A percentile compares a stretch with the other conserved stretches of the same genome.
Evolutionary conservation across 2,797 vertebrate genomes (phyloP).

Genomic region (Urophycis tenuis): DNA sequence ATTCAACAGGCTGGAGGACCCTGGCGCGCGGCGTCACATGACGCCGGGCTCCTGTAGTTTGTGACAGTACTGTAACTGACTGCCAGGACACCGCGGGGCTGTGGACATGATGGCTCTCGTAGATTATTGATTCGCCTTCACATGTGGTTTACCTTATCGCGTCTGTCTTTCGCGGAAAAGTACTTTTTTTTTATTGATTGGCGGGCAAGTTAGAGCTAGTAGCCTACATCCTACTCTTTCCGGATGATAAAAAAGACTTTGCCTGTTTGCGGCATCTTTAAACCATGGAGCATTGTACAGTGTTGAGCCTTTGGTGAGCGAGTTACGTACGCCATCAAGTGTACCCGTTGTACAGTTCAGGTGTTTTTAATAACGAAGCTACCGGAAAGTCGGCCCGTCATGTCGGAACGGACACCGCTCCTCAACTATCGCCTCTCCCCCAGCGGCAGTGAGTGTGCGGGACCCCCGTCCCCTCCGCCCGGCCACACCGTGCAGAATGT

Average conservation of each 20-base stretch:
- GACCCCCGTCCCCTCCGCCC: constrained; percentile 28
- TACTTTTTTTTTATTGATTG: neutral
- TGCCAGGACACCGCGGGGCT: neutral
- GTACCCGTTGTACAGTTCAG: neutral
- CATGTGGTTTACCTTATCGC: neutral
- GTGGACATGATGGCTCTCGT: neutral
- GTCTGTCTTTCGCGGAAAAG: neutral
- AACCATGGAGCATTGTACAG: neutral
- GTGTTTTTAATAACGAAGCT: constrained; percentile 4
- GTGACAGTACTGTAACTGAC: neutral
- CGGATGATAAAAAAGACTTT: neutral
- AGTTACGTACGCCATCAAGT: neutral
- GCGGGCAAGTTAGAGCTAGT: neutral
- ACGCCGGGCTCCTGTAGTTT: constrained; percentile 13
- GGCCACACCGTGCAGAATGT: constrained; percentile 36
- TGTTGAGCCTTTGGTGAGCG: neutral
- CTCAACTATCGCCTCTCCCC: constrained; percentile 78
- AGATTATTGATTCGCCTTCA: neutral
- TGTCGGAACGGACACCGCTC: constrained; percentile 79
- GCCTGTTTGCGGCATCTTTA: neutral
- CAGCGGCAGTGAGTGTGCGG: constrained; percentile 68
- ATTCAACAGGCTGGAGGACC: constrained; percentile 28
- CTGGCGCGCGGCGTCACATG: constrained; percentile 53
- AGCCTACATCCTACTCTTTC: neutral
- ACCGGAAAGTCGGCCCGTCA: constrained; percentile 26